Percentiles rank a stretch among this genome's conserved stretches.
Evolutionary conservation across 2,113 vertebrate species (phyloP).

Genomic region (Sceloporus tristichus): DNA sequence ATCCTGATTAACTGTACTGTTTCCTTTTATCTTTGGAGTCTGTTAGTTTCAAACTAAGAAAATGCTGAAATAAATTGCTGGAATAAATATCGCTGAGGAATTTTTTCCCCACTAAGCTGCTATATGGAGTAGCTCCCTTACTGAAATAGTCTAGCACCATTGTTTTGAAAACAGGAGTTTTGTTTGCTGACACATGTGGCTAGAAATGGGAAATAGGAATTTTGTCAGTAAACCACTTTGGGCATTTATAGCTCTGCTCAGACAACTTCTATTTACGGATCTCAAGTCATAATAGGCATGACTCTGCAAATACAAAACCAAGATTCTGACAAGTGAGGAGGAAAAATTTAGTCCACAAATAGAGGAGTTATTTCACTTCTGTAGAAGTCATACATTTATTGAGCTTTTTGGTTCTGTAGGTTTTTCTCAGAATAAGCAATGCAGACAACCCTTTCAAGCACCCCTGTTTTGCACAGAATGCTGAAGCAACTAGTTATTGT

Average conservation of each 20-base stretch:
- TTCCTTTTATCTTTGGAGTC: not conserved
- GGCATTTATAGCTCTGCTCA: not conserved
- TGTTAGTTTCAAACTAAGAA: not conserved
- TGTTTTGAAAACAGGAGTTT: conserved; percentile 3
- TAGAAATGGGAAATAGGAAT: not conserved
- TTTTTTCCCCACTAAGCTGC: not conserved
- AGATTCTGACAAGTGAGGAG: not conserved
- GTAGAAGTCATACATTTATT: conserved; percentile 36
- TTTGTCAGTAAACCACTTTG: not conserved
- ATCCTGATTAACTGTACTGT: not conserved
- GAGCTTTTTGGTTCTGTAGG: conserved; percentile 65
- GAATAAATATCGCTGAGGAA: not conserved
- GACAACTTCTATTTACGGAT: conserved; percentile 1
- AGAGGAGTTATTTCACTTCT: not conserved
- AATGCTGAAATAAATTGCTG: too few species aligned
- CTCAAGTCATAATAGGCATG: not conserved
- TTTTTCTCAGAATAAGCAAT: conserved; percentile 71
- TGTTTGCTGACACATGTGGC: not conserved
- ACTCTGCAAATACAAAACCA: conserved; percentile 7
- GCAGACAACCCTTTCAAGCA: conserved; percentile 31
- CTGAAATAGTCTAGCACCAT: not conserved
- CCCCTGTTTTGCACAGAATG: not conserved
- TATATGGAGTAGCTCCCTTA: not conserved
- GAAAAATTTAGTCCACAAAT: not conserved
- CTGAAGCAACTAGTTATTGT: not conserved